phyloP scores from a whole-genome alignment of 2,113 vertebrate genomes.

The Lagopus leucura region DNA sequence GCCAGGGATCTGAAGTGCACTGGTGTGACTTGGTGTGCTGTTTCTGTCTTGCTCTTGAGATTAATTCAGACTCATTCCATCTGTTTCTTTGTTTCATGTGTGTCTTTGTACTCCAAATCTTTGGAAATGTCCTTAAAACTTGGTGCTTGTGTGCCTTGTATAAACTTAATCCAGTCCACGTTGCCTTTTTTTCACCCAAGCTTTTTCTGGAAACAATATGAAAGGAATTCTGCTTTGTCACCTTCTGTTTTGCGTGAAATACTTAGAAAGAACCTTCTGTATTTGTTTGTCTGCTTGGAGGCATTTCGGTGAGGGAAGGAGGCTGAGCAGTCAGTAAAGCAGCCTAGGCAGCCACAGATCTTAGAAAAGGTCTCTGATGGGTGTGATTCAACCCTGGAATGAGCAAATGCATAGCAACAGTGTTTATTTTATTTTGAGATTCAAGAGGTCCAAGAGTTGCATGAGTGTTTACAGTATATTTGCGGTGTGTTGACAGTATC shows the following conservation, averaged over 20 bases:
- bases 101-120: background rate
- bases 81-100: background rate
- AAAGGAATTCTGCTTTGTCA: background rate
- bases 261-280: slow-evolving; percentile 9
- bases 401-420: slow-evolving; percentile 20
- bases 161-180: background rate
- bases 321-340: slow-evolving; percentile 23
- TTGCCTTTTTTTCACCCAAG: background rate
- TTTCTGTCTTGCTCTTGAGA: background rate
- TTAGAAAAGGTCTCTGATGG: background rate
- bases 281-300: slow-evolving; percentile 26
- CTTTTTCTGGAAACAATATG: background rate
- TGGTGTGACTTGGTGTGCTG: background rate
- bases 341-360: background rate
- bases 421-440: slow-evolving; percentile 36
- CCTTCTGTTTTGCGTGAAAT: slow-evolving; percentile 4
- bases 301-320: background rate
- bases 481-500: background rate
- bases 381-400: slow-evolving; percentile 15
- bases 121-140: background rate
- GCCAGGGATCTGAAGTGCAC: background rate
- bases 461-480: background rate
- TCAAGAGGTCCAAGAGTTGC: background rate
- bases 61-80: background rate
- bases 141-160: background rate